Conservation (phyloP, 2,888 invertebrate species). For the Euphydryas editha region DNA sequence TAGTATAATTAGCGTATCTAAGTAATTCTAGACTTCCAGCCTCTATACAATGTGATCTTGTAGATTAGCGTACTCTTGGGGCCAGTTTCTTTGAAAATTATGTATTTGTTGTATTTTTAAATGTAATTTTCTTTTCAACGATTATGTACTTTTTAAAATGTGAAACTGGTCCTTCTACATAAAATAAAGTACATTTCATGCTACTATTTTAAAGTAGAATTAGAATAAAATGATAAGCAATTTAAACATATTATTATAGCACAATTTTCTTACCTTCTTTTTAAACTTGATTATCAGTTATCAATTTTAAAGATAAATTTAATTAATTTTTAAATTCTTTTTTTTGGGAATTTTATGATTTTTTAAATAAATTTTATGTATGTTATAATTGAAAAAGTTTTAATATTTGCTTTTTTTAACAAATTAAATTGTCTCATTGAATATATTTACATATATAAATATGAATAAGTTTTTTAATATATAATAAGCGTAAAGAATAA, state of each 20-base stretch:
- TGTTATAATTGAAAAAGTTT: not conserved
- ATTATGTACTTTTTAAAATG: conserved; percentile 11
- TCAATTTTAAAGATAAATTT: not conserved
- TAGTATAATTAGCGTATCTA: conserved; percentile 36
- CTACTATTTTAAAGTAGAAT: conserved; percentile 21
- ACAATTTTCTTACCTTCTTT: conserved; percentile 12
- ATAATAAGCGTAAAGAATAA: conserved; percentile 37
- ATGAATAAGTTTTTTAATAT: conserved; percentile 26
- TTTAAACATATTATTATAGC: conserved; percentile 9
- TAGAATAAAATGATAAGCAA: conserved; percentile 1
- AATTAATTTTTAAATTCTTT: not conserved
- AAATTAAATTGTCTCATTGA: not conserved
- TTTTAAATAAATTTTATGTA: not conserved
- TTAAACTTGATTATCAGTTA: not conserved
- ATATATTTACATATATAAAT: not conserved
- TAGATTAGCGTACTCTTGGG: conserved; percentile 61
- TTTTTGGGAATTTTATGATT: not conserved
- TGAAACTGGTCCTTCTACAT: conserved; percentile 34
- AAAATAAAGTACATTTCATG: conserved; percentile 23
- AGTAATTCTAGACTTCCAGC: conserved; percentile 59
- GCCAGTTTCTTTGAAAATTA: conserved; percentile 46
- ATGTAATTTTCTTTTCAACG: not conserved
- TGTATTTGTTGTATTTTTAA: not conserved
- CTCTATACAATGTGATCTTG: conserved; percentile 78
- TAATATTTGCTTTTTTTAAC: not conserved